These are phyloP conservation scores for Drosophila dives DNA, from an alignment of 2,888 invertebrate genomes.

Conservation along the genomic window DNA sequence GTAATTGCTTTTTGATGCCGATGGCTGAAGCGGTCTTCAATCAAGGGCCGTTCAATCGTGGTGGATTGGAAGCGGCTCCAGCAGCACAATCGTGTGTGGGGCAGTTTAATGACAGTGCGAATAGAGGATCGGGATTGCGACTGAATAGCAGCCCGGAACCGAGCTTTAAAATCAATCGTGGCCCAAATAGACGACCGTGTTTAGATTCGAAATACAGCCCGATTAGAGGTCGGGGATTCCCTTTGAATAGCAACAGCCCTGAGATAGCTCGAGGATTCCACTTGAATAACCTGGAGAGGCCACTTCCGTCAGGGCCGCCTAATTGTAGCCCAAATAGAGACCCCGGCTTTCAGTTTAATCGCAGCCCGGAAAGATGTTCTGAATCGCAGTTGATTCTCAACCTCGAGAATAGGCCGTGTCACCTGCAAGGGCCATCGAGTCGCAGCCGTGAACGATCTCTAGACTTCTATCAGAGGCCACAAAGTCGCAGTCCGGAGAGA, in stretches of 20 bases:
- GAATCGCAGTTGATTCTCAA: background rate
- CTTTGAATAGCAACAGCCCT: background rate
- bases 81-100: background rate
- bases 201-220: background rate
- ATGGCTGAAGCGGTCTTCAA: background rate
- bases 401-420: background rate
- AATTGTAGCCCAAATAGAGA: background rate
- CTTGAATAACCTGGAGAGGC: background rate
- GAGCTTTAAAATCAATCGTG: background rate
- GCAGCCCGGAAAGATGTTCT: background rate
- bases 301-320: background rate
- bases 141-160: background rate
- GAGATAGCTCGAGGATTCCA: background rate
- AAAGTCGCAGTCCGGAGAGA: slow-evolving; percentile 2
- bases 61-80: background rate
- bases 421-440: background rate
- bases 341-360: background rate
- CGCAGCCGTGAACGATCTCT: background rate
- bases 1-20: slow-evolving; percentile 1
- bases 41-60: slow-evolving; percentile 1
- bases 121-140: background rate
- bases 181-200: background rate
- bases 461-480: background rate
- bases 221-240: background rate
- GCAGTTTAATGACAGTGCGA: slow-evolving; percentile 5